Evolutionary conservation across 2,888 invertebrate species (phyloP), one percentile per base, ranked within the genome.

Genomic region (Tetragonula carbonaria): DNA sequence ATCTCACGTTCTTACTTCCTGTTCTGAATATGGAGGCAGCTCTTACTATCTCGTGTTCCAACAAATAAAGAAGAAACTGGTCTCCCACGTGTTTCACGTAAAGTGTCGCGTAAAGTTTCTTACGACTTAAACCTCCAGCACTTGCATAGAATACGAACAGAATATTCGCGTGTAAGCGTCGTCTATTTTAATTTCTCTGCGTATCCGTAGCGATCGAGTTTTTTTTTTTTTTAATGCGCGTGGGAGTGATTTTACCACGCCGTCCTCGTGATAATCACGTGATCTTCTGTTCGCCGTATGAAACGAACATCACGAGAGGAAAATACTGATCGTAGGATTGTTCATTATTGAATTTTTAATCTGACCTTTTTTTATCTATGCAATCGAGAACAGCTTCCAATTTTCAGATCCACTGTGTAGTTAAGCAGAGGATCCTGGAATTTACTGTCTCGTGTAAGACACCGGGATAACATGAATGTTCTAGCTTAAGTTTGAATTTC

Each of bases 1-100:
- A 85, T 85, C 84, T 85, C 84, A 78, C 18, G 21, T 67, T 73
- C 38, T 65, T 63, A 50, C 53, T 59, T 73, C 18, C 65, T 84
- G 33, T 74, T 62, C 53, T 45, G 28, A 81, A 77, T 65, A 59
- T 14, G 68, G 59, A 67, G 28, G 57, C 66, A 62, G 65, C 50
- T 51, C 57, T 45, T 63, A 67, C n/a, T 50, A 74, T 72, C 55
- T 1, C 18, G 57, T 59, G 51, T 67, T 59, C 67, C 79, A 51
- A 50, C 38, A 38, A 53, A 28, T 5, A n/a, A 23, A 62, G 16
- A 33, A 3, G 51, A 23, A 28, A 73, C 6, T 45, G 21, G 50
- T 8, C 38, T 38, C 38, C 38, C 38, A 38, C 38, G 23, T 62
- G 23, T 51, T 57, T n/a, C 16, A 23, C 33, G 11, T 53, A 28